Percentiles rank a stretch among this genome's conserved stretches.
phyloP scores from a whole-genome alignment of 2,113 vertebrate genomes.

The Origma solitaria region DNA sequence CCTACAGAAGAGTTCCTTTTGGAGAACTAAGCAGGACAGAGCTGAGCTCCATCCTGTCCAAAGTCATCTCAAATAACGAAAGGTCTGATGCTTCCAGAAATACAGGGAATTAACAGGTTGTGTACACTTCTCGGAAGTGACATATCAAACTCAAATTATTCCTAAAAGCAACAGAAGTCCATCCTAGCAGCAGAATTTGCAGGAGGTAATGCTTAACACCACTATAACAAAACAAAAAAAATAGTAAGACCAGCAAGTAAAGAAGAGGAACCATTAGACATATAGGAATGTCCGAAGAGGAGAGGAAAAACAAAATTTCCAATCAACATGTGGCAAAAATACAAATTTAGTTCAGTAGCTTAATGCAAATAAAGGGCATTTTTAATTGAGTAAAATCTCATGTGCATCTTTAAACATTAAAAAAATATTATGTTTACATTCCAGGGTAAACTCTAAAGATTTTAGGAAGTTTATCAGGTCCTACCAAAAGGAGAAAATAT shows the following conservation, averaged over 20 bases:
- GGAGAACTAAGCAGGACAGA: not conserved
- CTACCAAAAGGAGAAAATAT: not conserved
- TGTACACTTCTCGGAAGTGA: accelerated
- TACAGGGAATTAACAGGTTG: not conserved
- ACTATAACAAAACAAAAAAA: not conserved
- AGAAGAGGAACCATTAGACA: not conserved
- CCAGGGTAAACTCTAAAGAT: not conserved
- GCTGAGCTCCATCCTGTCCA: not conserved
- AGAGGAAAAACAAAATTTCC: not conserved
- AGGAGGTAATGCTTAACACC: not conserved
- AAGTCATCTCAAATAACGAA: not conserved
- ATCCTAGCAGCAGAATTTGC: not conserved
- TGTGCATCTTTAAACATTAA: not conserved
- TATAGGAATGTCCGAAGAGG: not conserved
- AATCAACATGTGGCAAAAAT: not conserved
- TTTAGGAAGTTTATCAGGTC: not conserved
- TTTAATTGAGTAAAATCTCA: not conserved
- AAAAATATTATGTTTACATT: not conserved
- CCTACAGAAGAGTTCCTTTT: not conserved
- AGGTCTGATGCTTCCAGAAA: not conserved
- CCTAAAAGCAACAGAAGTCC: not conserved
- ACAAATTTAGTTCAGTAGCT: not conserved
- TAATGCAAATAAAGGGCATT: not conserved
- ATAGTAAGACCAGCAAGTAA: not conserved
- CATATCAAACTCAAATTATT: not conserved